Percentiles rank a stretch among this genome's conserved stretches.
phyloP scores from a whole-genome alignment of 1,140 invertebrate species.

The Drosophila triauraria region DNA sequence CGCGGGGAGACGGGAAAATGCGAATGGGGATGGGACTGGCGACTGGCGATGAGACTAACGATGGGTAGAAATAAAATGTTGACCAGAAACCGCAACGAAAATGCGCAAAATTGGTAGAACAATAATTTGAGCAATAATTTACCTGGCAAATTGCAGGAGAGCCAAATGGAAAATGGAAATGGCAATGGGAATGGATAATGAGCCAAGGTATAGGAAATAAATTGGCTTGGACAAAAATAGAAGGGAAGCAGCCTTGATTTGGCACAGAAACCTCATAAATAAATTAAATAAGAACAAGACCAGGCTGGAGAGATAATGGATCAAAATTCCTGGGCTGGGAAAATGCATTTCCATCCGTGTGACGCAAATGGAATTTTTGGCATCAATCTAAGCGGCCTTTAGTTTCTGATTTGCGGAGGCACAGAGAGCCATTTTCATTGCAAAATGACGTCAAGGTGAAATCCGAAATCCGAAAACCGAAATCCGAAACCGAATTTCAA shows the following conservation, averaged over 20 bases:
- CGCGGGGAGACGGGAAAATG: constrained; percentile 1
- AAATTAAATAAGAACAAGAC: not conserved
- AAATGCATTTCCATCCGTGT: not conserved
- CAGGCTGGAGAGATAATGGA: not conserved
- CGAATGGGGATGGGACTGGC: not conserved
- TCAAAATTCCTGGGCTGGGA: not conserved
- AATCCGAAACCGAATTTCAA: constrained; percentile 7
- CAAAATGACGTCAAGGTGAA: constrained; percentile 16
- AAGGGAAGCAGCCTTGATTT: constrained; percentile 1
- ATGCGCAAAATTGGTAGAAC: constrained; percentile 40
- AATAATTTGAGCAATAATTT: constrained; percentile 42
- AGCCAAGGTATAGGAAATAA: constrained; percentile 6
- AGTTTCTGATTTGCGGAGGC: not conserved
- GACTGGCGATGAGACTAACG: not conserved
- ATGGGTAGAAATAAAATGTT: constrained; percentile 22
- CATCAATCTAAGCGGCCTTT: constrained; percentile 13
- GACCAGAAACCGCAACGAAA: constrained; percentile 50
- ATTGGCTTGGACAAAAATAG: constrained; percentile 4
- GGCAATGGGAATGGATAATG: constrained; percentile 11
- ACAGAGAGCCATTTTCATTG: constrained; percentile 1
- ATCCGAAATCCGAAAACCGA: constrained; percentile 2
- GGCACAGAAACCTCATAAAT: not conserved
- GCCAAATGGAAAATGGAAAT: constrained; percentile 12
- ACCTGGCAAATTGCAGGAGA: constrained; percentile 25
- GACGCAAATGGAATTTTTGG: not conserved